Conservation (phyloP, 2,113 vertebrate species). For the Oreotrochilus melanogaster region DNA sequence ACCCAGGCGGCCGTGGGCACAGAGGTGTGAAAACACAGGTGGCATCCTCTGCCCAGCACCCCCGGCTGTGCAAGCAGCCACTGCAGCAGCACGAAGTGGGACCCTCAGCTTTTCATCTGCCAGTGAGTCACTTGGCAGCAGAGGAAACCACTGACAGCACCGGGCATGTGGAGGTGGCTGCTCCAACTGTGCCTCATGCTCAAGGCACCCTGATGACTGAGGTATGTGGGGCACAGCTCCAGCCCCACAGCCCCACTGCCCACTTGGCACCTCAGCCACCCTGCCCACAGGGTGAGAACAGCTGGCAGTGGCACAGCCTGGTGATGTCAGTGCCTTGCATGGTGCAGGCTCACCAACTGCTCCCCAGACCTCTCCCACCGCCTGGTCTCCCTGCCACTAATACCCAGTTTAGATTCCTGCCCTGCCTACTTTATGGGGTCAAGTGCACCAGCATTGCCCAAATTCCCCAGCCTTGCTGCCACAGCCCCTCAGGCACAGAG, state of each 20-base stretch:
- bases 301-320: rapidly evolving
- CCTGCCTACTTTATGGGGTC: neutral
- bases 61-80: rapidly evolving
- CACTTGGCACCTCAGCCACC: rapidly evolving
- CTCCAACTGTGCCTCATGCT: neutral
- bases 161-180: neutral
- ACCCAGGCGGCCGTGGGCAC: rapidly evolving
- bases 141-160: neutral
- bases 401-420: neutral
- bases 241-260: neutral
- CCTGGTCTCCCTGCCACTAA: neutral
- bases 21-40: neutral
- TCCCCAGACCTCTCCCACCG: neutral
- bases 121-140: slow-evolving; percentile 20
- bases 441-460: rapidly evolving
- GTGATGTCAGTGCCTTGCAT: neutral
- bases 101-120: neutral
- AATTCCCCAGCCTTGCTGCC: neutral
- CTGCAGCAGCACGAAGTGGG: neutral
- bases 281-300: neutral
- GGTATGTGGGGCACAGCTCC: rapidly evolving
- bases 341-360: neutral
- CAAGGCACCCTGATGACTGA: neutral
- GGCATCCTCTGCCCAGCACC: rapidly evolving
- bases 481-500: rapidly evolving